These are phyloP conservation scores for Megaustenia siamemsis DNA, from an alignment of 2,888 invertebrate genomes.

Conservation along the genomic window DNA sequence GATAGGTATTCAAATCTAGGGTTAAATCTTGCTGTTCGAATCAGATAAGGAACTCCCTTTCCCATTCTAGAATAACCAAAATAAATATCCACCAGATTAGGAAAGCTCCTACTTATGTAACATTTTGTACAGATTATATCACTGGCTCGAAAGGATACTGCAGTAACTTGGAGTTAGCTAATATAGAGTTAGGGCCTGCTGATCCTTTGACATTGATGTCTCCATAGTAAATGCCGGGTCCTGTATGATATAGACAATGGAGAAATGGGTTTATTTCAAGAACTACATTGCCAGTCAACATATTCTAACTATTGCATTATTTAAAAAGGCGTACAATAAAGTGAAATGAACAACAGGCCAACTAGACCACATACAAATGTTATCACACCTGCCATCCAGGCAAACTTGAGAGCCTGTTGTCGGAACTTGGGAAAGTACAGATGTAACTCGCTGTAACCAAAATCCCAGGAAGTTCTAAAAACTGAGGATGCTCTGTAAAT, in stretches of 20 bases:
- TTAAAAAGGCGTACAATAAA: not conserved
- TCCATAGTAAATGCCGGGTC: constrained; percentile 89
- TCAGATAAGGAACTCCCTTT: no score
- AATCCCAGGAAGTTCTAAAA: constrained; percentile 87
- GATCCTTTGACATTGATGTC: constrained; percentile 83
- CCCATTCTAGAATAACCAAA: no score
- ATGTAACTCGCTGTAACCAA: constrained; percentile 89
- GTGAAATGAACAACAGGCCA: not conserved
- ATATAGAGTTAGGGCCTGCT: constrained; percentile 72
- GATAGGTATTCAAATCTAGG: no score
- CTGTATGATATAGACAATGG: constrained; percentile 62
- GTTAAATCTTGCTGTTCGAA: no score
- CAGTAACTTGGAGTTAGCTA: constrained; percentile 72
- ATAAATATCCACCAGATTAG: not conserved
- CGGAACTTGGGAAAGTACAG: constrained; percentile 87
- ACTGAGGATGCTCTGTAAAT: constrained; percentile 81
- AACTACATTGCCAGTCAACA: no score
- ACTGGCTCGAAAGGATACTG: constrained; percentile 59
- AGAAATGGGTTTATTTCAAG: no score
- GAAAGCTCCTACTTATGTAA: not conserved
- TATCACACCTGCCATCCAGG: constrained; percentile 88
- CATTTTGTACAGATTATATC: no score
- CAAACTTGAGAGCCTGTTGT: constrained; percentile 88
- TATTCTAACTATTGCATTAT: not conserved
- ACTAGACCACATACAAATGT: not conserved